Percentiles rank a stretch among this genome's conserved stretches.
phyloP scores from a whole-genome alignment of 2,888 invertebrate genomes.

The Drosophila neonasuta region DNA sequence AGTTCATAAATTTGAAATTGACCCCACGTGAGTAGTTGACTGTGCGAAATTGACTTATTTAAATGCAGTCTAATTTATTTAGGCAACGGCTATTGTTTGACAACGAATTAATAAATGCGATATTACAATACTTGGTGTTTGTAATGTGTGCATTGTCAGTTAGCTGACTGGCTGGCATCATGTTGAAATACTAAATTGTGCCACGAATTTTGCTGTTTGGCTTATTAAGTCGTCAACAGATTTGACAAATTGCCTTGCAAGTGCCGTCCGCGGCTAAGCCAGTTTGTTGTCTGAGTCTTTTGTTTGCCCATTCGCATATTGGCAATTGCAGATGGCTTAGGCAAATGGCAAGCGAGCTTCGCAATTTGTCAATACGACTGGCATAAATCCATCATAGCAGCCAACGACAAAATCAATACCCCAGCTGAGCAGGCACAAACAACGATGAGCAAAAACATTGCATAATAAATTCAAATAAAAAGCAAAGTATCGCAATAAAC shows the following conservation, averaged over 20 bases:
- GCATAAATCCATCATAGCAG: slow-evolving; percentile 69
- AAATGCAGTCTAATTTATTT: slow-evolving; percentile 18
- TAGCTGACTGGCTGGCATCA: slow-evolving; percentile 2
- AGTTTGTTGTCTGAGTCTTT: slow-evolving; percentile 57
- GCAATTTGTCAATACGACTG: slow-evolving; percentile 69
- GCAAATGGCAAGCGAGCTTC: slow-evolving; percentile 56
- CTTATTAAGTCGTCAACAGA: slow-evolving; percentile 54
- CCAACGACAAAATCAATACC: slow-evolving; percentile 54
- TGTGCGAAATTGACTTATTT: slow-evolving; percentile 40
- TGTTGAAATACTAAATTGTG: slow-evolving; percentile 45
- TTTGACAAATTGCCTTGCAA: slow-evolving; percentile 54
- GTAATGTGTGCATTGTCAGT: slow-evolving; percentile 10
- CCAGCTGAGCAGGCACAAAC: slow-evolving; percentile 6
- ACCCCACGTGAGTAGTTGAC: slow-evolving; percentile 32
- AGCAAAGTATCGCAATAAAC: slow-evolving; percentile 54
- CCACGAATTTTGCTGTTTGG: slow-evolving; percentile 40
- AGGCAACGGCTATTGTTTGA: slow-evolving; percentile 7
- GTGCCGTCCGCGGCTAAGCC: slow-evolving; percentile 33
- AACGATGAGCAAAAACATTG: slow-evolving; percentile 41
- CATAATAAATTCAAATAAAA: slow-evolving; percentile 68
- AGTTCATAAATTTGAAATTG: slow-evolving; percentile 64
- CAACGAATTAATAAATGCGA: slow-evolving; percentile 39
- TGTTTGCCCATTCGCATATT: slow-evolving; percentile 46
- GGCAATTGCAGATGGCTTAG: slow-evolving; percentile 51
- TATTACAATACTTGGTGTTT: slow-evolving; percentile 27